These are phyloP conservation scores for Machimus atricapillus DNA, from an alignment of 2,888 invertebrate genomes.

Conservation along the genomic window DNA sequence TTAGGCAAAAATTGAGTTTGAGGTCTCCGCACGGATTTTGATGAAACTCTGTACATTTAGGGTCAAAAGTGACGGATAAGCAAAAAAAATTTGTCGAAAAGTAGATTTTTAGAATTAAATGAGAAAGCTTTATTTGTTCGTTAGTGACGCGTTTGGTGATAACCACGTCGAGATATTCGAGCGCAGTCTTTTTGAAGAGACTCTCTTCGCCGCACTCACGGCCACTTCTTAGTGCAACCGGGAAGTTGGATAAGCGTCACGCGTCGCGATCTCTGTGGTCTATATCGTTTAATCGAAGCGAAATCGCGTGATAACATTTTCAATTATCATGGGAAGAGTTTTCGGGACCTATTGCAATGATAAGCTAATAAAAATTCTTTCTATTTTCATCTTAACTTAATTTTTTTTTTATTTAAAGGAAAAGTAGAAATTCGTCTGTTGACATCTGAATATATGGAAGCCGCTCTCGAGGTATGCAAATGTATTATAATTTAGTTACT, in stretches of 20 bases:
- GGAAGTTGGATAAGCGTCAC: background rate
- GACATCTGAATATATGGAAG: background rate
- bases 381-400: too few relatives aligned
- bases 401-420: background rate
- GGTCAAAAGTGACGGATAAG: too few relatives aligned
- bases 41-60: too few relatives aligned
- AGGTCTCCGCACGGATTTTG: too few relatives aligned
- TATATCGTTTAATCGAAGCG: background rate
- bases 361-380: background rate
- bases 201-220: background rate
- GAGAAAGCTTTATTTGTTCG: background rate
- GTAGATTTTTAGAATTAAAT: background rate
- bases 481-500: background rate
- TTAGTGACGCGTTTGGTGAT: background rate
- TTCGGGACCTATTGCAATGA: background rate
- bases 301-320: background rate
- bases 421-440: background rate
- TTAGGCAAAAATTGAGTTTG: too few relatives aligned
- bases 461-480: background rate
- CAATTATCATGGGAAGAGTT: background rate
- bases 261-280: background rate
- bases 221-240: background rate
- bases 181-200: background rate
- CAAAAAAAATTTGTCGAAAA: background rate
- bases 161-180: background rate